phyloP scores from a whole-genome alignment of 1,140 invertebrate genomes.

The Uloborus diversus region DNA sequence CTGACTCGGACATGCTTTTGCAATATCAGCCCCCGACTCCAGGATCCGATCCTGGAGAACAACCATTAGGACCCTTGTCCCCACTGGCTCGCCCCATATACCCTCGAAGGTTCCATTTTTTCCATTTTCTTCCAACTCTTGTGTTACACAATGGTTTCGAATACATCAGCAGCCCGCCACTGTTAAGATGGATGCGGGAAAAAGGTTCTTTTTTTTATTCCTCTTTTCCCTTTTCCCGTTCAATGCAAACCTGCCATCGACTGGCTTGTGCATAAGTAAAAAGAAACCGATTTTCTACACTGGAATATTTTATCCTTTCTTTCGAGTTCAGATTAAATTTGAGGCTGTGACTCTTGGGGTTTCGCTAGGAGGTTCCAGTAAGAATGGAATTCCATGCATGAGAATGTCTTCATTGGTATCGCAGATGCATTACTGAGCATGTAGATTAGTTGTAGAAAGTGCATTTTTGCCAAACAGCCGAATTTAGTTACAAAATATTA shows the following conservation, averaged over 20 bases:
- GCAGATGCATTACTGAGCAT: too few relatives aligned
- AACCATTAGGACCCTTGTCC: conserved; percentile 44
- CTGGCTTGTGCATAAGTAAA: conserved; percentile 22
- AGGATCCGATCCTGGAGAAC: conserved; percentile 28
- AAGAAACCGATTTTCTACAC: conserved; percentile 26
- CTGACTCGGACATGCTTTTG: conserved; percentile 56
- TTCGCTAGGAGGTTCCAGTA: too few relatives aligned
- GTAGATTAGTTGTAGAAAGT: too few relatives aligned
- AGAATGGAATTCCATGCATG: too few relatives aligned
- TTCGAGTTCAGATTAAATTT: conserved; percentile 35
- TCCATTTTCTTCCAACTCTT: conserved; percentile 40
- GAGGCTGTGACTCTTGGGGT: not conserved
- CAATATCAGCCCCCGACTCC: conserved; percentile 49
- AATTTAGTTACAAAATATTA: too few relatives aligned
- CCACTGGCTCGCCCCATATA: not conserved
- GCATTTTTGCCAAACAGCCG: too few relatives aligned
- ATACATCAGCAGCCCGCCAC: conserved; percentile 53
- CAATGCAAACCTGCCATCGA: conserved; percentile 42
- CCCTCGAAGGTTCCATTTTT: not conserved
- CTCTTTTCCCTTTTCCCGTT: not conserved
- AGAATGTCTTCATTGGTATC: too few relatives aligned
- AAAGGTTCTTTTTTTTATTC: not conserved
- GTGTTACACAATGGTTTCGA: conserved; percentile 55
- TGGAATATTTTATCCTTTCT: conserved; percentile 36
- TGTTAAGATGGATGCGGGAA: conserved; percentile 38